phyloP scores from a whole-genome alignment of 2,797 vertebrate genomes.

The Chrosomus eos region DNA sequence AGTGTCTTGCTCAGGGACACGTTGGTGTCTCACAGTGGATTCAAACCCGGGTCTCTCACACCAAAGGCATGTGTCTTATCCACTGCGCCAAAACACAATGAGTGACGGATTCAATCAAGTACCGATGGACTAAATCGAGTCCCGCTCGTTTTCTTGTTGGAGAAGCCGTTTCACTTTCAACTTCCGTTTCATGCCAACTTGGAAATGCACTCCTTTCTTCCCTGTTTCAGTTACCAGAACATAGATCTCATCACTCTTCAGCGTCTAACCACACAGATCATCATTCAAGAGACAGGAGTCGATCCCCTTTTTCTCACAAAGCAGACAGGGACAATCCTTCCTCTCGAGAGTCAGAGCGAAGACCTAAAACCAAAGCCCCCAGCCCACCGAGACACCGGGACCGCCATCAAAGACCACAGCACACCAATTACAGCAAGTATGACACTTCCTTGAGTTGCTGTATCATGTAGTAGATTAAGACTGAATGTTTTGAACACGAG shows the following conservation, averaged over 20 bases:
- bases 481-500: neutral
- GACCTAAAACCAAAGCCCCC: slow-evolving; percentile 63
- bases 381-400: slow-evolving; percentile 70
- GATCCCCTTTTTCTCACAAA: slow-evolving; percentile 76
- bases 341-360: slow-evolving; percentile 63
- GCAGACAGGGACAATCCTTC: slow-evolving; percentile 61
- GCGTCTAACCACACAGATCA: slow-evolving; percentile 61
- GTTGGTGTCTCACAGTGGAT: too few species aligned
- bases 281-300: slow-evolving; percentile 69
- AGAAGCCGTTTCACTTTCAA: neutral
- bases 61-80: too few species aligned
- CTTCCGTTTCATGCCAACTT: neutral
- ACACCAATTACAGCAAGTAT: slow-evolving; percentile 81
- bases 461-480: neutral
- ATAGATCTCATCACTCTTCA: slow-evolving; percentile 65
- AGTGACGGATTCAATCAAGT: neutral
- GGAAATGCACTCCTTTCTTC: neutral
- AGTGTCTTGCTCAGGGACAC: too few species aligned
- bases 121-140: neutral
- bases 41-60: too few species aligned
- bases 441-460: slow-evolving; percentile 1
- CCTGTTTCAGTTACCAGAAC: slow-evolving; percentile 73
- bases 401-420: slow-evolving; percentile 72
- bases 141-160: neutral
- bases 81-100: too few species aligned